These are phyloP conservation scores for Catharus minimus DNA, from an alignment of 2,113 vertebrate species.

Conservation along the genomic window DNA sequence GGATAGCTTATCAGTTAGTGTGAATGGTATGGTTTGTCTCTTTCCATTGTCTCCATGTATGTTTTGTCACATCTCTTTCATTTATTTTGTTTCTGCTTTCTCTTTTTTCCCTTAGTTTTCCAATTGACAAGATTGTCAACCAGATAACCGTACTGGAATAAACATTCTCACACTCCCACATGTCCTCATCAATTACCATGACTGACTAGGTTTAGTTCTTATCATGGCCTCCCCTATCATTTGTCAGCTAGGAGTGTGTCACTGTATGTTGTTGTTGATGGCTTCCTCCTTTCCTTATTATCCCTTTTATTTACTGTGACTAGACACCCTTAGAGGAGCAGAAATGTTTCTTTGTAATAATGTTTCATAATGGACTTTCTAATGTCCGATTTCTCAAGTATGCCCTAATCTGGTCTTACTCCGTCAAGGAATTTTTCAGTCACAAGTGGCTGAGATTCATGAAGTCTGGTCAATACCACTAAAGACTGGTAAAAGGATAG, in stretches of 20 bases:
- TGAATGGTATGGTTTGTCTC: background rate
- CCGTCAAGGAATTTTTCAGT: background rate
- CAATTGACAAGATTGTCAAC: accelerated
- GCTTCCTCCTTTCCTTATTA: background rate
- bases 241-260: background rate
- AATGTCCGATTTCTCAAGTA: background rate
- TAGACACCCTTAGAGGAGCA: background rate
- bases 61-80: background rate
- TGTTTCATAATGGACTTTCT: background rate
- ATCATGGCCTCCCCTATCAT: background rate
- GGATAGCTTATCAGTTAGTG: background rate
- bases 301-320: background rate
- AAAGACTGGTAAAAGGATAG: background rate
- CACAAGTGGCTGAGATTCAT: background rate
- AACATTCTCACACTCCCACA: background rate
- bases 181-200: background rate
- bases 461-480: background rate
- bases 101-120: background rate
- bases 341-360: background rate
- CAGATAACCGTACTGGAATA: background rate
- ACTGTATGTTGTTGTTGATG: background rate
- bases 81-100: background rate
- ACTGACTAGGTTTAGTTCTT: background rate
- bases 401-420: background rate
- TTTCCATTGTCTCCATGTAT: background rate